Percentiles rank a stretch among this genome's conserved stretches.
Conservation (phyloP, 1,140 invertebrate genomes). For the Amphibalanus amphitrite region DNA sequence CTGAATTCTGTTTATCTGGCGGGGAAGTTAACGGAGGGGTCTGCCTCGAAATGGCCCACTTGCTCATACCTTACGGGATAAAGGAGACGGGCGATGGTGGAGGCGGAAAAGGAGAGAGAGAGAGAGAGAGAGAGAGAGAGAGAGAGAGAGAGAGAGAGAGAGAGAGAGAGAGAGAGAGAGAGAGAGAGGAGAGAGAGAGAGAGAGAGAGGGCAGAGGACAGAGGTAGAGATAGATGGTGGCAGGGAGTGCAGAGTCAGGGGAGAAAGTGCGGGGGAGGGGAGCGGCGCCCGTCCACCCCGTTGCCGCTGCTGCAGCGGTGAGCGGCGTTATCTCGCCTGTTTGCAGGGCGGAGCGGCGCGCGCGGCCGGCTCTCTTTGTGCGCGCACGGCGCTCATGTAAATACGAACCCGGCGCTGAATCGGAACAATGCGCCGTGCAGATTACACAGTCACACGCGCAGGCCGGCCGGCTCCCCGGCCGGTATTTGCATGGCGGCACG, state of each 20-base stretch:
- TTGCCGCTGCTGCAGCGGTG: neutral
- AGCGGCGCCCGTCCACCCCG: too few species aligned
- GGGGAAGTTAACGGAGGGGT: neutral
- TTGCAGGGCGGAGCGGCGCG: too few species aligned
- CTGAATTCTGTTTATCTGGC: neutral
- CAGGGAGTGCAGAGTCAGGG: too few species aligned
- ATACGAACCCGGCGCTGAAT: neutral
- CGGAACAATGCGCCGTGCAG: neutral
- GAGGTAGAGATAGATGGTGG: neutral
- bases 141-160: constrained; percentile 1
- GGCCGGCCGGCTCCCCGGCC: neutral
- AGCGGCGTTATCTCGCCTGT: too few species aligned
- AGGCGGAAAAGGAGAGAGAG: neutral
- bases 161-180: neutral
- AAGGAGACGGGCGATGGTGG: too few species aligned
- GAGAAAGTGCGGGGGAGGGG: neutral
- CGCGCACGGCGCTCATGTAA: neutral
- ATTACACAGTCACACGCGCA: neutral
- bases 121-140: neutral
- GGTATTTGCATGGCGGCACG: neutral
- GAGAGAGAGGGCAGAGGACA: neutral
- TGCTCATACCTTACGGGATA: neutral
- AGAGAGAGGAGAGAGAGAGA: too few species aligned
- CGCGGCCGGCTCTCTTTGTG: neutral
- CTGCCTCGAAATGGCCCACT: neutral